Conservation (phyloP, 1,140 invertebrate genomes). For the Drosophila miranda region DNA sequence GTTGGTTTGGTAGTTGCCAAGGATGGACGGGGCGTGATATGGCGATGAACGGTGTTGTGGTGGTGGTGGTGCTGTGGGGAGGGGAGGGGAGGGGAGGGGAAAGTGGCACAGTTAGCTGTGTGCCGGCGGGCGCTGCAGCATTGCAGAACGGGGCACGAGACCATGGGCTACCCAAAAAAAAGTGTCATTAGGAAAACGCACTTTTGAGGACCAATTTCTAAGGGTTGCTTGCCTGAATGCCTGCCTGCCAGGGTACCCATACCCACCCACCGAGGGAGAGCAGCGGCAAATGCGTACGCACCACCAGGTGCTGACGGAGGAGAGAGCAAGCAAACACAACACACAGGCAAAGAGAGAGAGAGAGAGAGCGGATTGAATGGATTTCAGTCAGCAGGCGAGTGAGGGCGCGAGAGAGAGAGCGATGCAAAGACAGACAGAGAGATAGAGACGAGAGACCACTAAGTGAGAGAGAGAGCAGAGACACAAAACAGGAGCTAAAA, state of each 20-base stretch:
- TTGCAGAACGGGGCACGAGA: conserved; percentile 5
- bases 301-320: conserved; percentile 5
- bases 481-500: conserved; percentile 70
- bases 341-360: conserved; percentile 38
- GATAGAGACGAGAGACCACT: conserved; percentile 32
- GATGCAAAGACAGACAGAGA: conserved; percentile 36
- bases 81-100: too few species aligned
- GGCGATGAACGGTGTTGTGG: too few species aligned
- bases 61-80: too few species aligned
- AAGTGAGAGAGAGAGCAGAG: conserved; percentile 34
- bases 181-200: conserved; percentile 1
- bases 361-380: conserved; percentile 2
- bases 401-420: conserved; percentile 21
- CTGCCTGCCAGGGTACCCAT: not conserved
- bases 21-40: conserved; percentile 6
- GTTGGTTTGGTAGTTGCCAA: conserved; percentile 3
- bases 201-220: conserved; percentile 14
- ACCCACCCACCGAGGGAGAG: conserved; percentile 24
- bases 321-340: conserved; percentile 31
- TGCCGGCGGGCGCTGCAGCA: too few species aligned
- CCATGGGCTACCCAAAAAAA: conserved; percentile 28
- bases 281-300: conserved; percentile 2
- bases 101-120: too few species aligned
- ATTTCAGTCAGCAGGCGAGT: conserved; percentile 30
- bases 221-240: conserved; percentile 32